Evolutionary conservation across 2,888 invertebrate species (phyloP).

Genomic region (Standfussiana lucernea): DNA sequence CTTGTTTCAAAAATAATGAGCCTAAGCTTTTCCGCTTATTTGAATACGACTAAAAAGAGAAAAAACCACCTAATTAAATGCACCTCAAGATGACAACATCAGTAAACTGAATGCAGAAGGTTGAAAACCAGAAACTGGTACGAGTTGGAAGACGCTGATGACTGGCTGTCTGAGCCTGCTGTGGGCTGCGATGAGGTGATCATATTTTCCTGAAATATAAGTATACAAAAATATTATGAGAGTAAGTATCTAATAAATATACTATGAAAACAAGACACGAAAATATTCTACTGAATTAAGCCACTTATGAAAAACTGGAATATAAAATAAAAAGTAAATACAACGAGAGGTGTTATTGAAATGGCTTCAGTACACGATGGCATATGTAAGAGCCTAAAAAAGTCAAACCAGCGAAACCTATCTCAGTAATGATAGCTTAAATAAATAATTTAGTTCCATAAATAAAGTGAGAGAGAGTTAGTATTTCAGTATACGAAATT

Average conservation of each 20-base stretch:
- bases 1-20: neutral
- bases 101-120: neutral
- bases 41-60: neutral
- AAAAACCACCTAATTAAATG: no score
- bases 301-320: neutral
- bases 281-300: neutral
- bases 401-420: conserved; percentile 2
- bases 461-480: conserved; percentile 26
- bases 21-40: neutral
- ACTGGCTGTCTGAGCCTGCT: neutral
- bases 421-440: conserved; percentile 4
- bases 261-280: neutral
- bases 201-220: conserved; percentile 3
- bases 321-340: neutral
- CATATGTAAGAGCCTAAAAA: neutral
- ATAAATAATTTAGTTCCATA: conserved; percentile 23
- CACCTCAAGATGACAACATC: neutral
- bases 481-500: conserved; percentile 22
- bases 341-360: neutral
- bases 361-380: neutral
- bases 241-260: conserved; percentile 21
- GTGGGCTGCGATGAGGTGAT: neutral
- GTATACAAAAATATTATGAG: conserved; percentile 9
- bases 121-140: neutral
- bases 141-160: neutral